Evolutionary conservation across 2,888 invertebrate genomes (phyloP), one percentile per base, ranked within the genome.

Genomic region (Ophonus ardosiacus): DNA sequence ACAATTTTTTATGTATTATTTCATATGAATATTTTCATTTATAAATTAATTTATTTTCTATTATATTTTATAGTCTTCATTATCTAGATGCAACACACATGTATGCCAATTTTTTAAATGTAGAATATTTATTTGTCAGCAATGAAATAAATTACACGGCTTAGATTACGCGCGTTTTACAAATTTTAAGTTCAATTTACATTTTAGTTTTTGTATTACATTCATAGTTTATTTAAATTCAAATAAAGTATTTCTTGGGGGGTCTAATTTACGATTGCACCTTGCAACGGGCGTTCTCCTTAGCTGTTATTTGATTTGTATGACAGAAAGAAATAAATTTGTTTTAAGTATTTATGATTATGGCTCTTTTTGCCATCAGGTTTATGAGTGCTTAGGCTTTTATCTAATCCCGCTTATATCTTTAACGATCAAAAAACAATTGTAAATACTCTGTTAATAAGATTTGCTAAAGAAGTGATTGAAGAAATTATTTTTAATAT

Each of bases 391-490:
- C 24, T 68, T 38, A 68, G n/a, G 71, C 71, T 43, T 74, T 74
- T 43, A 74, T 74, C 71, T 74, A 24, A 74, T 74, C 17, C 71
- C 71, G 71, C 15, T n/a, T 68, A 68, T 31, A 68, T 40, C 7
- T 68, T 68, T 68, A 68, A 74, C 71, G 71, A 68, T 68, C 68
- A 68, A 68, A 68, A 74, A 74, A 74, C 71, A 74, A 74, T 74
- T 21, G 71, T 74, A 74, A 74, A 74, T 74, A 43, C 43, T 74
- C 40, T 17, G 18, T 43, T 74, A 74, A 74, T 74, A 74, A 74
- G 71, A 74, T 74, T 43, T 43, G 43, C 71, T 74, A 43, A 74
- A 74, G 43, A 74, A 74, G 21, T 8, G 40, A 74, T 74, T 40
- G 13, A 40, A 21, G 71, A 74, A 74, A 74, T 18, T 15, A 68